These are phyloP conservation scores for Netelia fuscicornis DNA, from an alignment of 2,888 invertebrate genomes.

Conservation along the genomic window DNA sequence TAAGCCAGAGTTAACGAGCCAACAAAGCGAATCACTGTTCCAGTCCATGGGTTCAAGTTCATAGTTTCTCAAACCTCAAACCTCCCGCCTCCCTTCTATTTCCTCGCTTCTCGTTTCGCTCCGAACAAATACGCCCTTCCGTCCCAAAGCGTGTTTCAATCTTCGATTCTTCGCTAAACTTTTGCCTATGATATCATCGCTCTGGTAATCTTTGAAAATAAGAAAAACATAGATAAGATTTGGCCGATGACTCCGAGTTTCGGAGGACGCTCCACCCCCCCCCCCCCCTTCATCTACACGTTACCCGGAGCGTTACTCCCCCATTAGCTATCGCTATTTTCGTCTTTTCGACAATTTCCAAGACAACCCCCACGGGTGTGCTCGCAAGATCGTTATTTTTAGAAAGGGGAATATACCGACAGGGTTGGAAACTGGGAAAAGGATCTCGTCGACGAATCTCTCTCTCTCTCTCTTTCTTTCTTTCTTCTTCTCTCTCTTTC, in stretches of 20 bases:
- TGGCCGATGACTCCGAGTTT: constrained; percentile 26
- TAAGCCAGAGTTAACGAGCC: constrained; percentile 19
- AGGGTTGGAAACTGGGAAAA: constrained; percentile 67
- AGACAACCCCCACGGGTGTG: constrained; percentile 65
- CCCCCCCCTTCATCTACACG: not conserved
- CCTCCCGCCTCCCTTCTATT: no score
- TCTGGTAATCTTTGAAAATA: not conserved
- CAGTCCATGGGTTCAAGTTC: constrained; percentile 39
- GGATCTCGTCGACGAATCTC: constrained; percentile 50
- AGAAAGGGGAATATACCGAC: constrained; percentile 41
- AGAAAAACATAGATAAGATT: constrained; percentile 11
- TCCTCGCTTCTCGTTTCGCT: not conserved
- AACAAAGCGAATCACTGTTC: constrained; percentile 61
- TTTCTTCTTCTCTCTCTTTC: constrained; percentile 2
- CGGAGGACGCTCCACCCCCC: constrained; percentile 15
- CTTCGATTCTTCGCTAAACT: not conserved
- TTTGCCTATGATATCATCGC: not conserved
- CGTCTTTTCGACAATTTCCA: constrained; percentile 63
- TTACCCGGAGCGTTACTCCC: constrained; percentile 4
- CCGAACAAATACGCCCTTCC: constrained; percentile 1
- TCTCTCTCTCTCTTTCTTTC: not conserved
- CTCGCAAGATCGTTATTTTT: constrained; percentile 65
- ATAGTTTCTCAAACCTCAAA: not conserved
- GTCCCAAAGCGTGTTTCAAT: constrained; percentile 17
- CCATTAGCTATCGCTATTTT: constrained; percentile 67